Conservation (phyloP, 2,888 invertebrate species). For the Hofmannophila pseudospretella region DNA sequence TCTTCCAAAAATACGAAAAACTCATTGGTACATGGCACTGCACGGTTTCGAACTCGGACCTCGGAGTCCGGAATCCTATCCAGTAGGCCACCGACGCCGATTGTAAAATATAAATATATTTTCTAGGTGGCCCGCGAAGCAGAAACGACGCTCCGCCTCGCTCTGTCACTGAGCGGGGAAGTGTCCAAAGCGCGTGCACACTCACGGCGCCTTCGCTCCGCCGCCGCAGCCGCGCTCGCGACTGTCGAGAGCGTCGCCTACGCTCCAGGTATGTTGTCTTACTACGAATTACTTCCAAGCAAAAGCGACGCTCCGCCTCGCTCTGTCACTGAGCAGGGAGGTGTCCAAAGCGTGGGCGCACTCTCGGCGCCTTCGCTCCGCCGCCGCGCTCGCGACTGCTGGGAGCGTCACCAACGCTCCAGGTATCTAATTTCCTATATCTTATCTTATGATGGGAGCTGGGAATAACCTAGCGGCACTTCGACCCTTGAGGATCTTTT, state of each 20-base stretch:
- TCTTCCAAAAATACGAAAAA: no score
- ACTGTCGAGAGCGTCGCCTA: slow-evolving; percentile 53
- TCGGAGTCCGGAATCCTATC: no score
- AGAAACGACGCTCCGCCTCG: slow-evolving; percentile 45
- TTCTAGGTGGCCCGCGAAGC: slow-evolving; percentile 62
- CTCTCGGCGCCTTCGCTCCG: slow-evolving; percentile 47
- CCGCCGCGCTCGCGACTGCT: slow-evolving; percentile 61
- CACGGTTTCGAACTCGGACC: no score
- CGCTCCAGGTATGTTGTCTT: slow-evolving; percentile 44
- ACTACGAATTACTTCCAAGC: no score
- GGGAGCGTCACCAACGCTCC: slow-evolving; percentile 47
- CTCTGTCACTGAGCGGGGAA: slow-evolving; percentile 41
- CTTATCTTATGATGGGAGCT: no score
- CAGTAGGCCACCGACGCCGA: no score
- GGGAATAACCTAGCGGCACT: no score
- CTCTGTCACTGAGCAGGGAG: slow-evolving; percentile 41
- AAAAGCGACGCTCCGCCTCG: slow-evolving; percentile 45
- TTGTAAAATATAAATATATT: no score
- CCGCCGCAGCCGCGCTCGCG: slow-evolving; percentile 58
- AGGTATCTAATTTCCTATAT: no score
- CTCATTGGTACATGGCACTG: no score
- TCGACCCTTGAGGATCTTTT: no score
- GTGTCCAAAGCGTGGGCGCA: slow-evolving; percentile 49
- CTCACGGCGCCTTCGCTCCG: slow-evolving; percentile 47
- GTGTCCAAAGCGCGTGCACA: slow-evolving; percentile 49